Base-by-base conservation (phyloP, 2,797 vertebrate species). In the Ispidina lecontei region DNA sequence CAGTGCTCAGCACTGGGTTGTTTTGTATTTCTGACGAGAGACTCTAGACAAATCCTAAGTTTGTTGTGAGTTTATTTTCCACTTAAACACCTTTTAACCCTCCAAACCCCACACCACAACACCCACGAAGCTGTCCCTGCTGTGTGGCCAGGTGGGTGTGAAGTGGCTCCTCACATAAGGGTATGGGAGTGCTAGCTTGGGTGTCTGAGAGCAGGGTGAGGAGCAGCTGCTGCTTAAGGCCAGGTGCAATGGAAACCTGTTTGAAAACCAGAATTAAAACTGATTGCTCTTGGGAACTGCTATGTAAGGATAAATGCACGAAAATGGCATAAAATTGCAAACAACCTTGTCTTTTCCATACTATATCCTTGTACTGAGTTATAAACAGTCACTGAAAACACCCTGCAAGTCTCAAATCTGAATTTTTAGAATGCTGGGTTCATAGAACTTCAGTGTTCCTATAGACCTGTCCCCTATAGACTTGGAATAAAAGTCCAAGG, bases 41-140 rank as follows among this genome's bases (percentile, higher is more conserved):
- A 37, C 35, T 31, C 56, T 4, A 26, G 67, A 13, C 8, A 5
- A 8, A 4, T 33, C 15, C 17, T 14, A 8, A 6, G 18, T 39
- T 46, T 26, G 35, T 31, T 31, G 37, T 25, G 19, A 17, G 31
- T 25, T 55, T 55, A 21, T 54, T 82, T 72, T 63, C 23, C 4
- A 1, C 39, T n/a, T 22, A n/a, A 8, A 14, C 7, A 28, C 21
- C 2, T 39, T 43, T 49, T 23, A n/a, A 10, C 22, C 29, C 16
- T 46, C 29, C 23, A 21, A 58, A 35, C 8, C 51, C 26, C 51
- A 29, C 22, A 49, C 47, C 23, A 21, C 8, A 3, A 2, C 4
- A 2, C 4, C 52, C 6, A 1, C 4, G 2, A n/a, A n/a, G 43
- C 12, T 22, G 1, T 23, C 26, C 16, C 15, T 7, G 11, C 1